Percentiles rank a stretch among this genome's conserved stretches.
These are phyloP conservation scores for Nothoprocta perdicaria DNA, from an alignment of 2,113 vertebrate species.

Conservation along the genomic window DNA sequence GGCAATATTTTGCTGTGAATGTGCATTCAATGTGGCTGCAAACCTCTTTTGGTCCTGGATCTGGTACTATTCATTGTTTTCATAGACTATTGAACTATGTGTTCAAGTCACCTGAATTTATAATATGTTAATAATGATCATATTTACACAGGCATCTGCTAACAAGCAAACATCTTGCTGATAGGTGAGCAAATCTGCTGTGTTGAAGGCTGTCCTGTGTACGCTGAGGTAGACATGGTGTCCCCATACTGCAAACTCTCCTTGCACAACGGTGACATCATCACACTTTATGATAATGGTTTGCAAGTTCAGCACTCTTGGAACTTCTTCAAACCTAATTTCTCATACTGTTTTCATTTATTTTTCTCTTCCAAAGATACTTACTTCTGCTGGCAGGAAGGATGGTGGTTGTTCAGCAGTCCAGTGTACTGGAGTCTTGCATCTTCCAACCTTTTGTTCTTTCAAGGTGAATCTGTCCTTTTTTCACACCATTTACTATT, in stretches of 20 bases:
- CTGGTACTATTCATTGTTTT: not conserved
- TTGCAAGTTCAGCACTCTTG: not conserved
- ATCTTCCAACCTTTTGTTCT: not conserved
- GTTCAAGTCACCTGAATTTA: slow-evolving; percentile 3
- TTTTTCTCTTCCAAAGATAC: not conserved
- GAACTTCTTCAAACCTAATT: not conserved
- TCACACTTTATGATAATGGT: not conserved
- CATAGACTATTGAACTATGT: not conserved
- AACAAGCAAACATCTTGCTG: slow-evolving; percentile 11
- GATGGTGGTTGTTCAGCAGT: not conserved
- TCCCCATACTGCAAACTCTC: not conserved
- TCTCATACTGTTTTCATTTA: not conserved
- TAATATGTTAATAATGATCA: not conserved
- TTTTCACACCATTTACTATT: not conserved
- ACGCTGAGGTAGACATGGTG: not conserved
- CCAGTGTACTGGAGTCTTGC: not conserved
- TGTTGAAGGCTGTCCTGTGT: not conserved
- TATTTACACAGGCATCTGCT: not conserved
- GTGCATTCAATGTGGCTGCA: not conserved
- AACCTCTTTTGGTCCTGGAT: not conserved
- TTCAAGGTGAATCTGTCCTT: not conserved
- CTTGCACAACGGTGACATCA: not conserved
- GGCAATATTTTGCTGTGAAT: not conserved
- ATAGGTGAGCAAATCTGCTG: not conserved
- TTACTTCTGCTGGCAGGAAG: not conserved